Evolutionary conservation across 2,888 invertebrate species (phyloP).

Genomic region (Lamproptera curius): DNA sequence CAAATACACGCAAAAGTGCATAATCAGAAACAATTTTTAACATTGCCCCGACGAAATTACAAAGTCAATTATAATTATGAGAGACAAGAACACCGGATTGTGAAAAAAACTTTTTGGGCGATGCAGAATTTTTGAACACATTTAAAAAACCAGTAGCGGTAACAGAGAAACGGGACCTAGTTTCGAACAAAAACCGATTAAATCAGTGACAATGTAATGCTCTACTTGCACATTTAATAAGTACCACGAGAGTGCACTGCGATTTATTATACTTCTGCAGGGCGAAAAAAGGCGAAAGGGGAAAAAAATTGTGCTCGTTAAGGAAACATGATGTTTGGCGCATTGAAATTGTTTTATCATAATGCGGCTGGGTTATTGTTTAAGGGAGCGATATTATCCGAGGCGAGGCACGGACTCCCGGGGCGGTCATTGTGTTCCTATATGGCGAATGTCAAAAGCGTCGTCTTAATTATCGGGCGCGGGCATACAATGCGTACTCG

Average conservation of each 20-base stretch:
- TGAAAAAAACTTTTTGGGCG: background rate
- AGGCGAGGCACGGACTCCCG: conserved; percentile 58
- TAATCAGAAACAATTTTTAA: too few species aligned
- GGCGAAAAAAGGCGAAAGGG: conserved; percentile 45
- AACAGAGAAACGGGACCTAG: background rate
- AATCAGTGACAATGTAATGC: background rate
- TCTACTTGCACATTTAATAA: conserved; percentile 5
- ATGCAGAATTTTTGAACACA: background rate
- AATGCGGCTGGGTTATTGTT: conserved; percentile 72
- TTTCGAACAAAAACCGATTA: background rate
- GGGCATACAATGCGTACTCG: conserved; percentile 73
- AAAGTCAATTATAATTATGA: background rate
- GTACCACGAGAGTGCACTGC: background rate
- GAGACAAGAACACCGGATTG: background rate
- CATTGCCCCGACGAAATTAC: too few species aligned
- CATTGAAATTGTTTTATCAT: conserved; percentile 75
- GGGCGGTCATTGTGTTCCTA: conserved; percentile 77
- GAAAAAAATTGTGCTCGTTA: conserved; percentile 51
- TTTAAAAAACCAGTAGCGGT: background rate
- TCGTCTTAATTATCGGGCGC: conserved; percentile 77
- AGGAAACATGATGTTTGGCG: conserved; percentile 67
- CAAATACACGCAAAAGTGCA: background rate
- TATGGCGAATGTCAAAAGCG: conserved; percentile 78
- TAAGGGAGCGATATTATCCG: conserved; percentile 71
- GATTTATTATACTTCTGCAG: conserved; percentile 26